phyloP scores from a whole-genome alignment of 2,888 invertebrate species.

The Lomographa bimaculata region DNA sequence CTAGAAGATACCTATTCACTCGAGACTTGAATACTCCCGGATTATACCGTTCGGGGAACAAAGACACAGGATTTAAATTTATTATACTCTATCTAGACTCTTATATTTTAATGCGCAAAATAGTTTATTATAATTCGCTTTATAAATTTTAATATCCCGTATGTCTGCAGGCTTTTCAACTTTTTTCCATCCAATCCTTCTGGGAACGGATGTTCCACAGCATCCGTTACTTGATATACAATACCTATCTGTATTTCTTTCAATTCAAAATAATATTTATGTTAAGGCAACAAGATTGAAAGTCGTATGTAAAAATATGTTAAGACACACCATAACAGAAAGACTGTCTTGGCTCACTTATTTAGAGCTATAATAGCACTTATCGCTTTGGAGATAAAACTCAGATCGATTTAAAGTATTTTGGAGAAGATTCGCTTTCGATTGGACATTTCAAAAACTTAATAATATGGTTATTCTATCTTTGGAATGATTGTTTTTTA shows the following conservation, averaged over 20 bases:
- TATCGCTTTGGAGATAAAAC: too few relatives aligned
- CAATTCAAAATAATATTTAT: constrained; percentile 23
- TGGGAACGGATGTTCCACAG: constrained; percentile 75
- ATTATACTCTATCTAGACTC: too few relatives aligned
- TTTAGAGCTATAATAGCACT: too few relatives aligned
- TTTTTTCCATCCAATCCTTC: constrained; percentile 64
- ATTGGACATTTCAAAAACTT: constrained; percentile 11
- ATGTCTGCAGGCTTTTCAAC: constrained; percentile 39
- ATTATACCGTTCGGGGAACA: too few relatives aligned
- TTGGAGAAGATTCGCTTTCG: neutral
- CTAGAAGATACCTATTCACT: too few relatives aligned
- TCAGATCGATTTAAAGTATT: neutral
- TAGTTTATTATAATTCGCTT: too few relatives aligned
- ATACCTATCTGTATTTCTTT: constrained; percentile 34
- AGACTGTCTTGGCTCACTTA: too few relatives aligned
- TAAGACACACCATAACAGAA: constrained; percentile 2
- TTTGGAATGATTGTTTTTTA: constrained; percentile 12
- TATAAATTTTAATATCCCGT: too few relatives aligned
- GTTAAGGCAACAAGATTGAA: constrained; percentile 1
- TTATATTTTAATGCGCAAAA: too few relatives aligned
- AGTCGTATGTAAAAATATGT: constrained; percentile 5
- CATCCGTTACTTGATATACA: constrained; percentile 58
- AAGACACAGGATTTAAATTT: too few relatives aligned
- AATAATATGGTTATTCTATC: constrained; percentile 18
- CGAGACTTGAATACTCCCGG: too few relatives aligned